Evolutionary conservation across 2,888 invertebrate genomes (phyloP), one percentile per base, ranked within the genome.

Genomic region (Microchrysa polita): DNA sequence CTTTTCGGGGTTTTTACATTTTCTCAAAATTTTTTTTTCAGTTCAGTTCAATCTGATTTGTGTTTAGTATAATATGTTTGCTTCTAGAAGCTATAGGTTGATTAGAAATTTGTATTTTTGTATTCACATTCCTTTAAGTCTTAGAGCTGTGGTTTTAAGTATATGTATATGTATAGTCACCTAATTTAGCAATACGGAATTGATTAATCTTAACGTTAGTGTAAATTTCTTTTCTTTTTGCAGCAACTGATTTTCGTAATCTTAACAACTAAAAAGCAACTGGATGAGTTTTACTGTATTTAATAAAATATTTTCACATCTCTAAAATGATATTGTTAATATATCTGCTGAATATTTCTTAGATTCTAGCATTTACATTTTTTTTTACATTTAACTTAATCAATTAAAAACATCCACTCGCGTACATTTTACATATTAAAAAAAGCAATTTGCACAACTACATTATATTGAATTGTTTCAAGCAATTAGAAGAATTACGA

Each of bases 1-100:
- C 44, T 65, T 48, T 65, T 44, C 65, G 44, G 12, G 16, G 34
- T 34, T 65, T 65, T 48, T 65, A 65, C 65, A 65, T 22, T 34
- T 40, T 20, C 14, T 20, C 14, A 44, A 44, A 23, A 48, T 44
- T 65, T 65, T 44, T n/a, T n/a, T n/a, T n/a, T n/a, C n/a, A n/a
- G n/a, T n/a, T n/a, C n/a, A 65, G 65, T 48, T 44, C 7, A 57
- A 34, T 48, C 12, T 48, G 48, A 48, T 48, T 48, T n/a, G 10
- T 12, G 12, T 48, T 12, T n/a, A n/a, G n/a, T n/a, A n/a, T n/a
- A n/a, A n/a, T n/a, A n/a, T n/a, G n/a, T n/a, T n/a, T n/a, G n/a
- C n/a, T n/a, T n/a, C 48, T n/a, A 48, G 48, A 48, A 48, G 27
- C 27, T 34, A 34, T 5, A n/a, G 42, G 12, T n/a, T 48, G 16